Evolutionary conservation across 1,140 invertebrate species (phyloP), one percentile per base, ranked within the genome.

Genomic region (Pararge aegeria): DNA sequence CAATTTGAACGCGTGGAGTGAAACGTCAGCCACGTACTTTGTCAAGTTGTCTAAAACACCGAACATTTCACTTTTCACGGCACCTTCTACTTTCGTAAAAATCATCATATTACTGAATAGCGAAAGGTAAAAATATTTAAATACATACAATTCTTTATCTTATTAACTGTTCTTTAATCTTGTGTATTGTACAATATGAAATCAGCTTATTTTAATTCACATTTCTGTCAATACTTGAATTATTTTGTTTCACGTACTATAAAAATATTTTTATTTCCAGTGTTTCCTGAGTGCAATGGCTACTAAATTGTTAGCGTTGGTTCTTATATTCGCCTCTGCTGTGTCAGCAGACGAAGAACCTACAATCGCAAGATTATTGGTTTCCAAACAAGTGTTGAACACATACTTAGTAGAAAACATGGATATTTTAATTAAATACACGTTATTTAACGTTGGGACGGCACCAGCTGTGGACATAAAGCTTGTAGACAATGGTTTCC

Each of bases 351-450:
- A 95, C 53, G 95, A 96, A 70, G 93, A 94, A 65, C 92, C 91
- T 24, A 80, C 92, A 48, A 91, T 92, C 50, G 95, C 96, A 13
- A 92, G 93, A 67, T 86, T 97, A 40, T 87, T 97, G 48, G 93
- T 97, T 12, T 95, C 95, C 2, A 97, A 97, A 90, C 95, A 96
- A 90, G 94, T 99, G 74, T 92, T 99, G n/a, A 99, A 99, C 78
- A 98, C 96, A 91, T 99, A 99, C 85, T 91, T 99, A 51, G 98
- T 99, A n/a, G 98, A 99, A 92, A 95, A 96, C 79, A 97, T 97
- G 94, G 98, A 99, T 86, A 94, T 99, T 71, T 93, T 99, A 69
- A 95, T 99, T 37, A 97, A 98, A 91, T 97, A 97, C 73, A 95
- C 95, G 15, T 90, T 97, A 46, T 95, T 94, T 82, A 97, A 97